phyloP scores from a whole-genome alignment of 2,888 invertebrate genomes.

The Sinelater perroti region DNA sequence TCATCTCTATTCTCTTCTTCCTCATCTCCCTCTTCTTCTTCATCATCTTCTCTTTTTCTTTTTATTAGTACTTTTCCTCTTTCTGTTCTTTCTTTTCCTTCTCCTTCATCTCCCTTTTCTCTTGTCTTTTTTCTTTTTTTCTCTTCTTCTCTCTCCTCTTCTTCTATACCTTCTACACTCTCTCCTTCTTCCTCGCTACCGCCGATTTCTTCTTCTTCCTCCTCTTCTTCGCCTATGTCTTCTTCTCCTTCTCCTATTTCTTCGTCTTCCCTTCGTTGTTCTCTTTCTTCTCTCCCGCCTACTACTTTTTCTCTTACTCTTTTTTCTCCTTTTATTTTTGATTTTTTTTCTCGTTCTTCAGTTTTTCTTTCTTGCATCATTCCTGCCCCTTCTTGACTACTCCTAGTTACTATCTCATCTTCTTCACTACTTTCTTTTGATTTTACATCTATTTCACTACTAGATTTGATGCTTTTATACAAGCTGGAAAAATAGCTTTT shows the following conservation, averaged over 20 bases:
- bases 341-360: no score
- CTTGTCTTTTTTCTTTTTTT: background rate
- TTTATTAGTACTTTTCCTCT: background rate
- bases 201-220: background rate
- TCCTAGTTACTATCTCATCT: no score
- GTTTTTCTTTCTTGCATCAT: no score
- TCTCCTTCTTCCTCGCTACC: background rate
- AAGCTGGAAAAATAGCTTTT: no score
- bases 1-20: background rate
- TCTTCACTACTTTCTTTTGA: no score
- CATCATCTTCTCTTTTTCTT: background rate
- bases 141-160: background rate
- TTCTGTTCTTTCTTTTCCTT: background rate
- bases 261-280: slow-evolving; percentile 61
- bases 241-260: background rate
- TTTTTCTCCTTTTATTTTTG: background rate
- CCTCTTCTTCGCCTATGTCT: no score
- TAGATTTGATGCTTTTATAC: no score
- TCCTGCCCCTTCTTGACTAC: no score
- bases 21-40: background rate
- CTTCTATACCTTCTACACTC: background rate
- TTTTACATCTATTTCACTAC: no score
- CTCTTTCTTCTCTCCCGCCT: slow-evolving; percentile 7
- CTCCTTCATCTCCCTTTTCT: background rate
- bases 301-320: background rate